phyloP scores from a whole-genome alignment of 2,888 invertebrate species.

The Stenichneumon culpator region DNA sequence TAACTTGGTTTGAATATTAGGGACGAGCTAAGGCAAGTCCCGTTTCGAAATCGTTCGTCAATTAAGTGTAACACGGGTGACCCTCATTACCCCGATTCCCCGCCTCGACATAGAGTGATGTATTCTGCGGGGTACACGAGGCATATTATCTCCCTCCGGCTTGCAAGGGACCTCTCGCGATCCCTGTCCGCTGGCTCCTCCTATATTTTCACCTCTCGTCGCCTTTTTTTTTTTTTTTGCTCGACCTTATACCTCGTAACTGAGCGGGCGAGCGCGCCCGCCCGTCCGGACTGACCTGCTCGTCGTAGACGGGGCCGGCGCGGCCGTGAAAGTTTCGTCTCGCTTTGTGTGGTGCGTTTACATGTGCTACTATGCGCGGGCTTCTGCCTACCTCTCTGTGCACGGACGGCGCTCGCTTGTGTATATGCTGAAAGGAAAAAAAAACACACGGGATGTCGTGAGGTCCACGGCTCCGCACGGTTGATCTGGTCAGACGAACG shows the following conservation, averaged over 20 bases:
- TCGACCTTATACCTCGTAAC: conserved; percentile 68
- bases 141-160: conserved; percentile 44
- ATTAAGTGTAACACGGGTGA: not conserved
- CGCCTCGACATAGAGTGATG: not conserved
- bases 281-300: conserved; percentile 78
- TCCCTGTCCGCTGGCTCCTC: conserved; percentile 50
- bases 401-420: not conserved
- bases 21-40: not conserved
- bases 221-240: conserved; percentile 30
- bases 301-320: conserved; percentile 74
- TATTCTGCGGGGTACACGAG: conserved; percentile 26
- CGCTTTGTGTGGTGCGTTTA: conserved; percentile 56
- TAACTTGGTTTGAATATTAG: not conserved
- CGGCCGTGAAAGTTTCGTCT: conserved; percentile 83
- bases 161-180: conserved; percentile 45
- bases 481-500: not conserved
- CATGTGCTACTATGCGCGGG: conserved; percentile 27
- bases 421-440: not conserved
- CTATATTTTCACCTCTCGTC: conserved; percentile 65
- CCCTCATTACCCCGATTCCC: not conserved
- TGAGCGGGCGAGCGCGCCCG: conserved; percentile 40
- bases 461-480: conserved; percentile 7
- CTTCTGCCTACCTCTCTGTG: not conserved
- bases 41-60: not conserved
- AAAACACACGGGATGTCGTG: not conserved